A percentile compares a stretch with the other conserved stretches of the same genome.
These are phyloP conservation scores for Periophthalmodon schlosseri DNA, from an alignment of 2,113 vertebrate species.

Conservation along the genomic window DNA sequence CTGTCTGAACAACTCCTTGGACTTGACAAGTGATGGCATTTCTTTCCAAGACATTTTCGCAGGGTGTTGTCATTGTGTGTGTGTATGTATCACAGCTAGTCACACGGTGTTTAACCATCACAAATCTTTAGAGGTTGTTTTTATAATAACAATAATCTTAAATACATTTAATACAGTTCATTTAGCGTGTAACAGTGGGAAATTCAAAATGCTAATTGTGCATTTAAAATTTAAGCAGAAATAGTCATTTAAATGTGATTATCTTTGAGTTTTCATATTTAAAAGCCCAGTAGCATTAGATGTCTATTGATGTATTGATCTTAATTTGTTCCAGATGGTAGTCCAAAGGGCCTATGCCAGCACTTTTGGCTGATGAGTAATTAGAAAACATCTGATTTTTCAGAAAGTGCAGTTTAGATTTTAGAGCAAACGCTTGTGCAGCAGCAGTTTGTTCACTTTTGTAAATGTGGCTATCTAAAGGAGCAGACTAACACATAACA, in stretches of 20 bases:
- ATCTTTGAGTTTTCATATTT: neutral
- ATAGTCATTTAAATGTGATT: neutral
- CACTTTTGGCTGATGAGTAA: neutral
- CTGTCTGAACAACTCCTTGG: slow-evolving; percentile 42
- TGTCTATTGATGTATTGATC: neutral
- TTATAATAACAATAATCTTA: neutral
- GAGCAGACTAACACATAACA: slow-evolving; percentile 36
- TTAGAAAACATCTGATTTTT: neutral
- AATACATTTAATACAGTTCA: neutral
- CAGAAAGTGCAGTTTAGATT: neutral
- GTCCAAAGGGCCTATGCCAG: neutral
- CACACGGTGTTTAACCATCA: slow-evolving; percentile 57
- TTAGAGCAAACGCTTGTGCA: neutral
- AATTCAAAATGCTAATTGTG: neutral
- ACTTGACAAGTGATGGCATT: slow-evolving; percentile 46
- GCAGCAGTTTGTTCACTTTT: slow-evolving; percentile 20
- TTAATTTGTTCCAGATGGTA: neutral
- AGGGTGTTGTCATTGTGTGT: slow-evolving; percentile 28
- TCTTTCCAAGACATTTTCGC: slow-evolving; percentile 50
- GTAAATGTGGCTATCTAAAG: slow-evolving; percentile 21
- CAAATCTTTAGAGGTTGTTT: slow-evolving; percentile 22
- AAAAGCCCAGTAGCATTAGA: neutral
- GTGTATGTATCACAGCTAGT: slow-evolving; percentile 25
- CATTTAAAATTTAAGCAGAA: neutral
- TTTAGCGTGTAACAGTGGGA: neutral